phyloP scores from a whole-genome alignment of 2,888 invertebrate species.

The Deroplatys truncata region DNA sequence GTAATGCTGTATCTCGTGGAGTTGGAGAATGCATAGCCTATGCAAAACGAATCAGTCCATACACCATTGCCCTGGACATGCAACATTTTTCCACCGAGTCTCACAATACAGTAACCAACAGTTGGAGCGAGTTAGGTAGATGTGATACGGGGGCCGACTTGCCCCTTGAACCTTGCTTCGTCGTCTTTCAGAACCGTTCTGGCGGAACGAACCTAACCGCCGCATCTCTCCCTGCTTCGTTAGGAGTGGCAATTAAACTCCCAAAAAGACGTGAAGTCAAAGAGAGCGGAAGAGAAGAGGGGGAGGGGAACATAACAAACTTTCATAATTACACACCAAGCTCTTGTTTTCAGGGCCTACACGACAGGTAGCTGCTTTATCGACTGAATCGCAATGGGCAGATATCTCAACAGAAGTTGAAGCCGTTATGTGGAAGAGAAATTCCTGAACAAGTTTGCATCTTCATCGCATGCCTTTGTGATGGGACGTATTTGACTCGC shows the following conservation, averaged over 20 bases:
- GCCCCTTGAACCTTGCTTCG: not conserved
- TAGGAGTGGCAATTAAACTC: conserved; percentile 5
- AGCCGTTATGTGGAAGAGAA: not conserved
- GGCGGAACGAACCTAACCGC: not conserved
- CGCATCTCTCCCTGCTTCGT: not conserved
- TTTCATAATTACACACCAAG: not conserved
- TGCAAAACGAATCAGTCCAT: no score
- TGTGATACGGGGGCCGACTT: not conserved
- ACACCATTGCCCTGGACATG: not conserved
- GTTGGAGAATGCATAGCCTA: no score
- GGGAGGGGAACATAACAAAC: not conserved
- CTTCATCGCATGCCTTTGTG: not conserved
- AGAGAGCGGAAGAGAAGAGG: not conserved
- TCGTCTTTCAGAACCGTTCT: conserved; percentile 4
- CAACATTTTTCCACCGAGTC: not conserved
- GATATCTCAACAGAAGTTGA: not conserved
- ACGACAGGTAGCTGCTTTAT: not conserved
- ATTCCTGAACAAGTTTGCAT: not conserved
- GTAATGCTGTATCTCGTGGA: no score
- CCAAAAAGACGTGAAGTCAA: not conserved
- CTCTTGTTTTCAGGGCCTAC: not conserved
- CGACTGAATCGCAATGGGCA: not conserved
- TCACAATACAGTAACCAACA: not conserved
- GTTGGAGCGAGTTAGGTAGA: not conserved
- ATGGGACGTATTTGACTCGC: no score